Evolutionary conservation across 2,113 vertebrate species (phyloP).

Genomic region (Rhynchopsitta pachyrhyncha): DNA sequence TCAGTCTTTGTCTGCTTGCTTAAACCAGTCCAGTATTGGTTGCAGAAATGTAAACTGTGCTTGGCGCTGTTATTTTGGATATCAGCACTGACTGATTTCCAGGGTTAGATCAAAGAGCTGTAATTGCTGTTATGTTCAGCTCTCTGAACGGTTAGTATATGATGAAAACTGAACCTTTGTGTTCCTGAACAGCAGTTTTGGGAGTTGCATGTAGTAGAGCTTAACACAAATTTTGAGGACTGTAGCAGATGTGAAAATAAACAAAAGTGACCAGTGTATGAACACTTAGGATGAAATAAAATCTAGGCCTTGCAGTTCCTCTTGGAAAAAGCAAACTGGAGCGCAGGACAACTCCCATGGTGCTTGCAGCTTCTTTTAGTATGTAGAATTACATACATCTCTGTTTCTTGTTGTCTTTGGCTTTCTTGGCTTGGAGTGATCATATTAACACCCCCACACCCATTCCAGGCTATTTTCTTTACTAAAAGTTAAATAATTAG

Average conservation of each 20-base stretch:
- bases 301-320: neutral
- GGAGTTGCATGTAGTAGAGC: neutral
- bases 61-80: neutral
- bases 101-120: neutral
- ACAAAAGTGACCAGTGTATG: neutral
- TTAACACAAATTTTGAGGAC: neutral
- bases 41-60: neutral
- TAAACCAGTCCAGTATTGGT: neutral
- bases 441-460: neutral
- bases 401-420: neutral
- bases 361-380: neutral
- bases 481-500: neutral
- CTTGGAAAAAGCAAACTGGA: neutral
- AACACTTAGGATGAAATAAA: neutral
- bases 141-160: neutral
- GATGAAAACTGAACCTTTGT: neutral
- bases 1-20: neutral
- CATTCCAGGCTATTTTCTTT: neutral
- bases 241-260: neutral
- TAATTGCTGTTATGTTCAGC: neutral
- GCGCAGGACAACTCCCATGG: accelerated
- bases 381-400: neutral
- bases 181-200: neutral
- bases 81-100: neutral
- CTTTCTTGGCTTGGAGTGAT: neutral